phyloP scores from a whole-genome alignment of 2,113 vertebrate species.

The Pterocles orientalis region DNA sequence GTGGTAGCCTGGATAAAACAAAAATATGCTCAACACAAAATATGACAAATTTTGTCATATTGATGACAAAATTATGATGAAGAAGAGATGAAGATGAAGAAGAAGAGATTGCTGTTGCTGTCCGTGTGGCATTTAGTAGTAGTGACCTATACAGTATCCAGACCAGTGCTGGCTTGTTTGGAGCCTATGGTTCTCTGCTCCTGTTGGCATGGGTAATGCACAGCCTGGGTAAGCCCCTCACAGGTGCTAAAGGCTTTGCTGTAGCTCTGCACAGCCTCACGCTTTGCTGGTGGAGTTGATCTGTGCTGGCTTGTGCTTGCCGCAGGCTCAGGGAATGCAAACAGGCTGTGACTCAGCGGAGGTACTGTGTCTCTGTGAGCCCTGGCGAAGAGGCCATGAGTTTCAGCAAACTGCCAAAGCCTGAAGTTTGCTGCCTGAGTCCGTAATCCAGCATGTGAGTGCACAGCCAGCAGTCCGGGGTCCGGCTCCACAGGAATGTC shows the following conservation, averaged over 20 bases:
- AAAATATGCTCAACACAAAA: background rate
- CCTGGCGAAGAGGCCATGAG: background rate
- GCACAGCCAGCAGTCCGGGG: background rate
- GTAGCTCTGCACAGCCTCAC: background rate
- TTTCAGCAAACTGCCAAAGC: background rate
- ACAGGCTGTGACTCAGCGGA: background rate
- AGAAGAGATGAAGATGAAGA: background rate
- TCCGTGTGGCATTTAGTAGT: background rate
- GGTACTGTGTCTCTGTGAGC: background rate
- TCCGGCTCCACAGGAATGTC: fast-evolving
- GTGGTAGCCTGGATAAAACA: background rate
- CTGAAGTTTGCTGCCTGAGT: background rate
- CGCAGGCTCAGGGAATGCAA: fast-evolving
- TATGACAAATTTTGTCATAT: background rate
- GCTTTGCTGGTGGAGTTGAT: background rate
- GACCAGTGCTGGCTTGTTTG: background rate
- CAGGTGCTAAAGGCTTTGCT: background rate
- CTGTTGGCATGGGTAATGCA: background rate
- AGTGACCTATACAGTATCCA: background rate
- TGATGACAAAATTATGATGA: too few relatives aligned
- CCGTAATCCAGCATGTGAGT: background rate
- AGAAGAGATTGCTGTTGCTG: background rate
- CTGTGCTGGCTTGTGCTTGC: fast-evolving
- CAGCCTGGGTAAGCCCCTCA: background rate
- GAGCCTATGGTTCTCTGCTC: background rate